These are phyloP conservation scores for Alcis repandata DNA, from an alignment of 2,888 invertebrate genomes.

Conservation along the genomic window DNA sequence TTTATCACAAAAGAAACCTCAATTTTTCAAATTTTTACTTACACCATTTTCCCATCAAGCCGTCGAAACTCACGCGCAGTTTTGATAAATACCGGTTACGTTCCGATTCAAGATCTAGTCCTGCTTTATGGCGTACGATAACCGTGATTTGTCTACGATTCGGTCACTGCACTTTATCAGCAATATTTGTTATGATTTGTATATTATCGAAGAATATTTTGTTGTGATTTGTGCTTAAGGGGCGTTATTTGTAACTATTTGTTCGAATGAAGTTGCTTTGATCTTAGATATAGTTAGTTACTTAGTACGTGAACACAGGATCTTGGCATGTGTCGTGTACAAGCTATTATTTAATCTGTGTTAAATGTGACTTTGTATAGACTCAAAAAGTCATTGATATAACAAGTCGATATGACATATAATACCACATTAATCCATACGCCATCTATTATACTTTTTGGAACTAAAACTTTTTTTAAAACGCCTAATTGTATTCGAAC, in stretches of 20 bases:
- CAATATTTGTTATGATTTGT: conserved; percentile 44
- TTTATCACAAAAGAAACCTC: no score
- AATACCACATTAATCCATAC: no score
- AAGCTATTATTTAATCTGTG: no score
- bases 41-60: not conserved
- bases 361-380: no score
- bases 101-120: conserved; percentile 63
- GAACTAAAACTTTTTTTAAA: no score
- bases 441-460: no score
- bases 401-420: no score
- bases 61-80: conserved; percentile 20
- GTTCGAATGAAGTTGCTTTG: conserved; percentile 1
- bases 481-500: no score
- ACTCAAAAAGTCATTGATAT: no score
- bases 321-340: no score
- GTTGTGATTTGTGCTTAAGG: conserved; percentile 4
- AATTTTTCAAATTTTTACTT: not conserved
- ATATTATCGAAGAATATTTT: conserved; percentile 13
- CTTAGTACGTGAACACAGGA: no score
- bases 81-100: conserved; percentile 58
- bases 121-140: conserved; percentile 64
- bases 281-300: not conserved
- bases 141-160: conserved; percentile 71
- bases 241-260: conserved; percentile 28
- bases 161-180: conserved; percentile 54